Evolutionary conservation across 2,113 vertebrate species (phyloP), one percentile per base, ranked within the genome.

Genomic region (Microcebus griseorufus): DNA sequence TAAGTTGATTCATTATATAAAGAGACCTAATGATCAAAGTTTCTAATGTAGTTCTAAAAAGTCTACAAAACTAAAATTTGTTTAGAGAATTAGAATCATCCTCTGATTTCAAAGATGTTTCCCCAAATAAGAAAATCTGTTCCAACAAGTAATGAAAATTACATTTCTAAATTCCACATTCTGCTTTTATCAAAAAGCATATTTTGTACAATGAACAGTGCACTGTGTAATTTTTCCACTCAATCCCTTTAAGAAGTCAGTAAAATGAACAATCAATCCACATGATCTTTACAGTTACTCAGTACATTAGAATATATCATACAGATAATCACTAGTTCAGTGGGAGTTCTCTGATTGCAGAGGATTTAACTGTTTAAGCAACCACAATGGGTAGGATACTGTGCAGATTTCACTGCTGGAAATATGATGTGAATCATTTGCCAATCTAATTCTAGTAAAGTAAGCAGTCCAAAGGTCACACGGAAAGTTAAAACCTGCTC

Each of bases 321-420:
- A 95, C 45, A 76, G 75, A 95, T 93, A 96, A 97, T 97, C 93
- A 90, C 90, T 62, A 84, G 53, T 86, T 96, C 88, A 72, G 89
- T 93, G 95, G 81, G 92, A 92, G 89, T 90, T 93, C 94, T 93
- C 87, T 97, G 97, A 98, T 95, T 97, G 70, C 96, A 96, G 51
- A 93, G 64, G 89, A 92, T 70, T 97, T 95, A 96, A 93, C 78
- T 96, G 20, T 86, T 93, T 72, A 90, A 96, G 81, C n/a, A 83
- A 80, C 72, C 75, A 90, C 72, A 91, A 0, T 84, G 73, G 34
- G 23, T 81, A 72, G 9, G 62, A 45, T 22, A 81, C 5, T 73
- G n/a, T 64, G 27, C 48, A 95, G 92, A 94, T 73, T 88, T 96
- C 85, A 70, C 42, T 89, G 72, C 45, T 84, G 79, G 96, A 93